Conservation (phyloP, 2,888 invertebrate species). For the Epinotia nisella region DNA sequence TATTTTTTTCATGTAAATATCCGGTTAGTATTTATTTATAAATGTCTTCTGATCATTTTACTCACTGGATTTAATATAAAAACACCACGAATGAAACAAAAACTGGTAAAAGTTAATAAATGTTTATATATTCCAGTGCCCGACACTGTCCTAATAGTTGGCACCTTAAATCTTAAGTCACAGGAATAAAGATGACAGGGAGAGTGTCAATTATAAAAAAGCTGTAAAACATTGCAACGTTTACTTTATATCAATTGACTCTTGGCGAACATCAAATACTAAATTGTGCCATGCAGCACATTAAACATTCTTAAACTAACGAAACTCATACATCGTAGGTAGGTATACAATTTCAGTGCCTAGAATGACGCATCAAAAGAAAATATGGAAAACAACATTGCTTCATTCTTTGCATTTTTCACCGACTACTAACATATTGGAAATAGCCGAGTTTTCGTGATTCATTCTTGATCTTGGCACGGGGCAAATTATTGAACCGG, state of each 20-base stretch:
- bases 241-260: too few relatives aligned
- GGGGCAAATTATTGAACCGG: slow-evolving; percentile 4
- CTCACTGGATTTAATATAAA: too few relatives aligned
- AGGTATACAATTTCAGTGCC: neutral
- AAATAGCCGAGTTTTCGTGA: slow-evolving; percentile 22
- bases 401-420: slow-evolving; percentile 32
- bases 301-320: neutral
- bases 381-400: slow-evolving; percentile 27
- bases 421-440: slow-evolving; percentile 22
- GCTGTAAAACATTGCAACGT: too few relatives aligned
- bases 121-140: too few relatives aligned
- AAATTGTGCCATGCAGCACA: neutral
- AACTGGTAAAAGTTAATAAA: too few relatives aligned
- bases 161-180: neutral
- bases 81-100: too few relatives aligned
- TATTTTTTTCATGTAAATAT: too few relatives aligned
- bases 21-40: too few relatives aligned
- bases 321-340: neutral
- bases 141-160: too few relatives aligned
- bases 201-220: neutral
- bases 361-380: slow-evolving; percentile 22
- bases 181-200: neutral
- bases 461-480: slow-evolving; percentile 40
- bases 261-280: too few relatives aligned
- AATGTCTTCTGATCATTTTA: too few relatives aligned